Base-by-base conservation (phyloP, 1,140 invertebrate species). In the Caenorhabditis tropicalis region DNA sequence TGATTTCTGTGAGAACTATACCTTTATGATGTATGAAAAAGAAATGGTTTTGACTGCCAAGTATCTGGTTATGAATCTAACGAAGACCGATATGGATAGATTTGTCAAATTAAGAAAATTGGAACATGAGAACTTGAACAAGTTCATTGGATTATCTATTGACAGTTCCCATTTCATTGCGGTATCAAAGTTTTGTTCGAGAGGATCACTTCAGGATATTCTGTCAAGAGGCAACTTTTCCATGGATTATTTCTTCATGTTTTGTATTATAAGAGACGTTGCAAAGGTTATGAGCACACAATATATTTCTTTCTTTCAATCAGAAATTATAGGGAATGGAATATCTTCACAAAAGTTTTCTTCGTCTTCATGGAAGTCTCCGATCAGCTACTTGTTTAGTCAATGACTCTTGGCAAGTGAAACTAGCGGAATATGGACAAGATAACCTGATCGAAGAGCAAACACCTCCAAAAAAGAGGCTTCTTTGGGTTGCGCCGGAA, bases 401-500 rank as follows among this genome's bases (percentile, higher is more conserved):
- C 43, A 87, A 89, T 65, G 89, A 89, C 74, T 46, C 88, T 19
- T 89, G 88, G 88, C 88, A 89, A 82, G 87, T 89, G 0, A 88
- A 88, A 53, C 65, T 88, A 15, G 58, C 81, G 1, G 84, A 86
- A 83, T 88, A 84, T 79, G 88, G 88, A 1, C 46, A 87, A 15
- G 48, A 79, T 1, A 79, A 60, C 31, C 58, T 88, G 36, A 0
- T 27, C 16, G 49, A 43, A 21, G 19, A 58, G 15, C 60, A 86
- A 0, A 56, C 49, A 1, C 27, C 39, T 0, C 36, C 79, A 3
- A 81, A 84, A 12, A 83, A 86, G 21, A 27, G 85, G 19, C 21
- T 86, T 3, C 74, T 99, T 88, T 99, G 97, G 97, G 96, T 95
- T 92, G 96, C 97, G 27, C 97, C 97, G n/a, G 97, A 99, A 92